phyloP scores from a whole-genome alignment of 2,888 invertebrate species.

The Caenorhabditis sp. region DNA sequence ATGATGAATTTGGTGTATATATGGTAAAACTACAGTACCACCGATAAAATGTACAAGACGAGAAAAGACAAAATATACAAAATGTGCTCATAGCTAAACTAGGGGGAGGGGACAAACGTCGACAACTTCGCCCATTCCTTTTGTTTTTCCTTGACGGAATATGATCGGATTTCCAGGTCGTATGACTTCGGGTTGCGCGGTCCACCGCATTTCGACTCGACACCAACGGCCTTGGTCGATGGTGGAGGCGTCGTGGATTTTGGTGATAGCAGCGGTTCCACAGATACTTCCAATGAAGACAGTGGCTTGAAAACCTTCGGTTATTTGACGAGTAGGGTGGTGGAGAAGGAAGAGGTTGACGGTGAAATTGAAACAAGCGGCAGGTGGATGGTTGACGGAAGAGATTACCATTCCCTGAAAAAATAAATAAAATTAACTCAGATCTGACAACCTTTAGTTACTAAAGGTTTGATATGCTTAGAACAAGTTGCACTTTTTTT shows the following conservation, averaged over 20 bases:
- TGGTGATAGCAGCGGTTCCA: conserved; percentile 86
- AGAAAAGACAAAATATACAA: neutral
- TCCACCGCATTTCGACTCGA: conserved; percentile 76
- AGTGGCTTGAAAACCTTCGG: conserved; percentile 79
- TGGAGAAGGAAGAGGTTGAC: conserved; percentile 87
- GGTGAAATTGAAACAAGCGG: conserved; percentile 75
- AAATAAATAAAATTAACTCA: neutral
- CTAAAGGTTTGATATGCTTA: too few species aligned
- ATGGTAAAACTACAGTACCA: neutral
- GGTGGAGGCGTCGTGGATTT: conserved; percentile 69
- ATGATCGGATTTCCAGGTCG: conserved; percentile 80
- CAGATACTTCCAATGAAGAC: conserved; percentile 93
- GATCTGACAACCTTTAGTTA: too few species aligned
- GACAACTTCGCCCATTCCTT: conserved; percentile 83
- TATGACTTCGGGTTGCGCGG: conserved; percentile 57
- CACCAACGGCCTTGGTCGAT: conserved; percentile 84
- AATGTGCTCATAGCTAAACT: too few species aligned
- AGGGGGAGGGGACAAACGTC: conserved; percentile 34
- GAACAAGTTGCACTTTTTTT: too few species aligned
- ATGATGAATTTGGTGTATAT: neutral
- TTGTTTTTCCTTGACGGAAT: conserved; percentile 84
- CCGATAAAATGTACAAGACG: neutral
- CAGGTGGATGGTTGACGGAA: conserved; percentile 73
- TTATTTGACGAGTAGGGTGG: conserved; percentile 62
- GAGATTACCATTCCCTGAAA: conserved; percentile 83